Base-by-base conservation (phyloP, 2,888 invertebrate species). In the Aethes cnicana region DNA sequence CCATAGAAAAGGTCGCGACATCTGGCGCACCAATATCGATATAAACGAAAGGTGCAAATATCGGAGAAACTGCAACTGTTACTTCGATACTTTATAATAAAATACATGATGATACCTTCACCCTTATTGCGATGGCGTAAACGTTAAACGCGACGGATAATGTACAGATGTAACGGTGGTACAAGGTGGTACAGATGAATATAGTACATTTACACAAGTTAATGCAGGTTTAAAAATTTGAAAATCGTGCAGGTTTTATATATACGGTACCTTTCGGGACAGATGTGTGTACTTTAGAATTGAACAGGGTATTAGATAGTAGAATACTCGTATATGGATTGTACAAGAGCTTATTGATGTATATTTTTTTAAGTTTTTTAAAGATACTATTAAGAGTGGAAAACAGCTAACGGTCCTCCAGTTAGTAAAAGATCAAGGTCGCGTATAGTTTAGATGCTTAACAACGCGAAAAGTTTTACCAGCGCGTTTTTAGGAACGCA, bases 31-130 rank as follows among this genome's bases (percentile, higher is more conserved):
- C 67, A 75, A 72, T 74, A 77, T 57, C 57, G 54, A 76, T 68
- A 68, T 61, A 56, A 54, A 59, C 56, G 74, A 81, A 81, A 82
- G 81, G 81, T 82, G 81, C 81, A 77, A 74, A 62, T n/a, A 73
- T 71, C 73, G 44, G 76, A 72, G 75, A 78, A 79, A 73, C 72
- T 61, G 63, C 78, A 75, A 79, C 75, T 79, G 77, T 77, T 69
- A n/a, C n/a, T n/a, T n/a, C n/a, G n/a, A 12, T 30, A 30, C 28
- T 47, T 28, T 30, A 8, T 46, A 26, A 39, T 33, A 4, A 17
- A n/a, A 42, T 18, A 18, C 18, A 8, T 42, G 8, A 7, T 16
- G 7, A 39, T 8, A 21, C 7, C 14, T 12, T 7, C 7, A 11
- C n/a, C n/a, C n/a, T n/a, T n/a, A n/a, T n/a, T n/a, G n/a, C n/a